Evolutionary conservation across 2,888 invertebrate species (phyloP).

Genomic region (Tineola bisselliella): DNA sequence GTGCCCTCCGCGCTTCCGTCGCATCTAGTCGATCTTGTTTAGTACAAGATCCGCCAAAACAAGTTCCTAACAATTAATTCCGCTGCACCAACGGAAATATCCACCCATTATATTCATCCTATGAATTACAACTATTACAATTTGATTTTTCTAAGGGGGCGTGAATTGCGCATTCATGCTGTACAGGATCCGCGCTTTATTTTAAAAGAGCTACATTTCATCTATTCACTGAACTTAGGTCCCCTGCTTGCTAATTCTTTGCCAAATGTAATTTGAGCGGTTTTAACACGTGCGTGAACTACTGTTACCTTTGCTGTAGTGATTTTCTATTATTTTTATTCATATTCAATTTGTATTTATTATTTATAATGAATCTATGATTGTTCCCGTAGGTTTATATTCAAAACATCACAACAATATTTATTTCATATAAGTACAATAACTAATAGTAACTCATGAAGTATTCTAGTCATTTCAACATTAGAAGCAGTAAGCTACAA

Average conservation of each 20-base stretch:
- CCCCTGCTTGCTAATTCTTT: slow-evolving; percentile 37
- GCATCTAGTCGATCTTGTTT: slow-evolving; percentile 42
- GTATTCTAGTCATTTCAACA: too few species aligned
- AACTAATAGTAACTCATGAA: too few species aligned
- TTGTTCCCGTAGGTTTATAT: too few species aligned
- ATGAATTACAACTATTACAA: slow-evolving; percentile 57
- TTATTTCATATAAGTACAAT: too few species aligned
- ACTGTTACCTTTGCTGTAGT: slow-evolving; percentile 27
- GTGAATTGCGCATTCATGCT: slow-evolving; percentile 38
- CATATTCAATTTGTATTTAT: not conserved
- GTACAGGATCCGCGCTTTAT: slow-evolving; percentile 47
- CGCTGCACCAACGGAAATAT: slow-evolving; percentile 41
- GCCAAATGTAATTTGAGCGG: slow-evolving; percentile 47
- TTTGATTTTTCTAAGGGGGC: slow-evolving; percentile 43
- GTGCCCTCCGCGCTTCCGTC: slow-evolving; percentile 33
- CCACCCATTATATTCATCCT: slow-evolving; percentile 56
- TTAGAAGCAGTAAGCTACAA: too few species aligned
- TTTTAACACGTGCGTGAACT: slow-evolving; percentile 44
- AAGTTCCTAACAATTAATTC: slow-evolving; percentile 42
- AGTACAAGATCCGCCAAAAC: slow-evolving; percentile 24
- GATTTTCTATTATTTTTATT: slow-evolving; percentile 27
- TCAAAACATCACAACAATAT: too few species aligned
- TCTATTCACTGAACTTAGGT: slow-evolving; percentile 27
- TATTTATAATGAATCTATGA: not conserved
- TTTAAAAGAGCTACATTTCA: slow-evolving; percentile 46